Conservation (phyloP, 2,888 invertebrate genomes). For the Ornithoptera priamus region DNA sequence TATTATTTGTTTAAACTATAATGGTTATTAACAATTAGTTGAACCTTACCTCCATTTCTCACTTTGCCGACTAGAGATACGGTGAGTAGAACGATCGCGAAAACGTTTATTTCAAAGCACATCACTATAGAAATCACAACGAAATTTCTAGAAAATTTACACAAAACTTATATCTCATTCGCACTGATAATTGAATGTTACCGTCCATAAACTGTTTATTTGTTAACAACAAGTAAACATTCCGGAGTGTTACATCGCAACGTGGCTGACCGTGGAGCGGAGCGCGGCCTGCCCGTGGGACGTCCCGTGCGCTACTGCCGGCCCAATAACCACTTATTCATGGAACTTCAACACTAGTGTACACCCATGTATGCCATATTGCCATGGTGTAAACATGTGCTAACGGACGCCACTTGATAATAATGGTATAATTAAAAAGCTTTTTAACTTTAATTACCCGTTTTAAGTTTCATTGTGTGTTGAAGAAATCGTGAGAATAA, state of each 20-base stretch:
- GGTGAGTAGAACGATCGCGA: constrained; percentile 51
- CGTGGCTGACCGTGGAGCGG: neutral
- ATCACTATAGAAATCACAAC: constrained; percentile 49
- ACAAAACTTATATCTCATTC: constrained; percentile 19
- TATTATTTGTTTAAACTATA: too few species aligned
- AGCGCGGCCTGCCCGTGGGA: constrained; percentile 8
- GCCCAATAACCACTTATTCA: constrained; percentile 4
- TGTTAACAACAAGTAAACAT: neutral
- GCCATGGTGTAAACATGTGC: constrained; percentile 15
- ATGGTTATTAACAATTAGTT: neutral
- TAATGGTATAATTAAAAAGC: constrained; percentile 35
- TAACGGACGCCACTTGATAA: constrained; percentile 19
- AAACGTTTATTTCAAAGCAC: constrained; percentile 53
- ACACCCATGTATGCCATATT: constrained; percentile 19
- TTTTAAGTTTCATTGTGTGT: constrained; percentile 28
- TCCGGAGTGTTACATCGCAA: constrained; percentile 13
- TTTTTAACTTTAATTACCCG: constrained; percentile 37
- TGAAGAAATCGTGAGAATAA: constrained; percentile 17
- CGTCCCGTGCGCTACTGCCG: constrained; percentile 20
- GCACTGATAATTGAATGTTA: constrained; percentile 6
- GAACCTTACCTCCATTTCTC: constrained; percentile 54
- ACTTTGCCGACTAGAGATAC: constrained; percentile 54
- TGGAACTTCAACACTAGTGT: constrained; percentile 19
- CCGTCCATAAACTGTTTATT: neutral
- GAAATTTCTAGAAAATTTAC: constrained; percentile 32